phyloP scores from a whole-genome alignment of 2,113 vertebrate species.

The Ophiodon elongatus region DNA sequence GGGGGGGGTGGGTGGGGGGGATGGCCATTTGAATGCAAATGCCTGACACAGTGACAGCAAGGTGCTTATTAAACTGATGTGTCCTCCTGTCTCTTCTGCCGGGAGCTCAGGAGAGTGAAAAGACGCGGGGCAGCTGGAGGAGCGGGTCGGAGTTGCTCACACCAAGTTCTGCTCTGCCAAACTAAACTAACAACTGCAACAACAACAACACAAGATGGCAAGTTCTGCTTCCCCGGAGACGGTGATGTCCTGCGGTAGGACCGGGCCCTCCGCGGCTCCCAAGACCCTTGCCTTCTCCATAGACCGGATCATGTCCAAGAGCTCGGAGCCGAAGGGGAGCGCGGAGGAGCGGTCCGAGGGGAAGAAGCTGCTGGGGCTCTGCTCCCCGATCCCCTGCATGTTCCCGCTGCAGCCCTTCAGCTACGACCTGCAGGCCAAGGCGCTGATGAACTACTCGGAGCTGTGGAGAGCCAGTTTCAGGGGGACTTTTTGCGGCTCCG shows the following conservation, averaged over 20 bases:
- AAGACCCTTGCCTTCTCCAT: slow-evolving; percentile 99
- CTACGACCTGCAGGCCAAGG: slow-evolving; percentile 94
- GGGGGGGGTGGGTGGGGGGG: slow-evolving; percentile 60
- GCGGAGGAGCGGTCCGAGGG: slow-evolving; percentile 82
- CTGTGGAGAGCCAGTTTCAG: slow-evolving; percentile 94
- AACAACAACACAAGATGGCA: slow-evolving; percentile 81
- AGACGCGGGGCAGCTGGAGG: slow-evolving; percentile 80
- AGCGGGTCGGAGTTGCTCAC: slow-evolving; percentile 78
- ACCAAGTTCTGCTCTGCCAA: slow-evolving; percentile 78
- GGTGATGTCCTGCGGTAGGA: slow-evolving; percentile 89
- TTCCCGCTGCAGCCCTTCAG: slow-evolving; percentile 93
- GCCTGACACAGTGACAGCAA: slow-evolving; percentile 89
- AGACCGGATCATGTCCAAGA: slow-evolving; percentile 98
- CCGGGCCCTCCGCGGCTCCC: slow-evolving; percentile 87
- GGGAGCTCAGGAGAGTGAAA: slow-evolving; percentile 88
- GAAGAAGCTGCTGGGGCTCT: slow-evolving; percentile 90
- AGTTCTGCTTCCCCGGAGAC: slow-evolving; percentile 93
- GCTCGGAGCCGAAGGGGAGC: slow-evolving; percentile 88
- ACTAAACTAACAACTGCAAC: neutral
- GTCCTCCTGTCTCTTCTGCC: slow-evolving; percentile 84
- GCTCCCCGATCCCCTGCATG: slow-evolving; percentile 95
- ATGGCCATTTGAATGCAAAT: slow-evolving; percentile 95
- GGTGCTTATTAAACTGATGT: slow-evolving; percentile 95
- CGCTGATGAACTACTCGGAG: slow-evolving; percentile 96
- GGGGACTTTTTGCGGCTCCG: slow-evolving; percentile 86